phyloP scores from a whole-genome alignment of 1,140 invertebrate genomes.

The Trypoxylus dichotomus region DNA sequence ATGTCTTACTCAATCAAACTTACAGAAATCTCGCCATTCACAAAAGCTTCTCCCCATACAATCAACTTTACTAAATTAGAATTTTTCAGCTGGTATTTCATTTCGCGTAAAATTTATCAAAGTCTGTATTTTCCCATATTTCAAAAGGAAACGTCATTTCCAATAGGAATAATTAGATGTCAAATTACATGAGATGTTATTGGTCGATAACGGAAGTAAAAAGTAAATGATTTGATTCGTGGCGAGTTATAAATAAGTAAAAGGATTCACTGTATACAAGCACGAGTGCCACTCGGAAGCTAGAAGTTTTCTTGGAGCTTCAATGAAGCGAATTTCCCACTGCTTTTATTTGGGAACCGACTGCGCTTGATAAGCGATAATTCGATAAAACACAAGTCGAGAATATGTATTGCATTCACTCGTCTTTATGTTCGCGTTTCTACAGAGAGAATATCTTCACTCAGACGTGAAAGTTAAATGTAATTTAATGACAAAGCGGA shows the following conservation, averaged over 20 bases:
- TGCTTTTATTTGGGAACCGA: slow-evolving; percentile 9
- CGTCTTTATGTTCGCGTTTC: slow-evolving; percentile 18
- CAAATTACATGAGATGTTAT: not conserved
- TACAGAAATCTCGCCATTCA: too few relatives aligned
- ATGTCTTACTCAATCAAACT: too few relatives aligned
- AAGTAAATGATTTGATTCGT: not conserved
- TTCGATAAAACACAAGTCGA: slow-evolving; percentile 21
- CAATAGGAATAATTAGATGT: too few relatives aligned
- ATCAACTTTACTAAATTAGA: too few relatives aligned
- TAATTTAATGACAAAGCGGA: slow-evolving; percentile 18
- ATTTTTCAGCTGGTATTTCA: too few relatives aligned
- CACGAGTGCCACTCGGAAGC: not conserved
- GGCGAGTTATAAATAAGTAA: not conserved
- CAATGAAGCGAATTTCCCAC: not conserved
- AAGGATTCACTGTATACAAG: not conserved
- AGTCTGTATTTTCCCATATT: too few relatives aligned
- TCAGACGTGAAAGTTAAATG: slow-evolving; percentile 17
- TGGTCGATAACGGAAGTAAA: not conserved
- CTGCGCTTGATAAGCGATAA: slow-evolving; percentile 12
- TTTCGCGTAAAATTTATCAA: too few relatives aligned
- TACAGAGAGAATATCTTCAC: not conserved
- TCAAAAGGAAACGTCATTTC: too few relatives aligned
- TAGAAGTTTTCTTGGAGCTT: not conserved
- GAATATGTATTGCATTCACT: slow-evolving; percentile 15
- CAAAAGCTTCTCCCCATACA: too few relatives aligned